Percentiles rank a stretch among this genome's conserved stretches.
phyloP scores from a whole-genome alignment of 2,888 invertebrate genomes.

The Abrostola tripartita region DNA sequence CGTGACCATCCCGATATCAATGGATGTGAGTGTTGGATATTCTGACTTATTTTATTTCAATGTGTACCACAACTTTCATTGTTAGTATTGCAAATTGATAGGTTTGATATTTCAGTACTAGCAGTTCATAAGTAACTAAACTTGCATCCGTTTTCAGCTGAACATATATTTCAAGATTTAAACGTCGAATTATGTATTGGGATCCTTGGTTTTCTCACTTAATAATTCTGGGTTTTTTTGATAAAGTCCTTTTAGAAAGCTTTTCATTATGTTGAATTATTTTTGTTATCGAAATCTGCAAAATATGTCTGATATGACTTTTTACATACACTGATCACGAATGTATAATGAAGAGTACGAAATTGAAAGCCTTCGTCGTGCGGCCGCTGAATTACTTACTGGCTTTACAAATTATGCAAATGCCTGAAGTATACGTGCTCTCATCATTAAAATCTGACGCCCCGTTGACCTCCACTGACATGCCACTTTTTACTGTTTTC shows the following conservation, averaged over 20 bases:
- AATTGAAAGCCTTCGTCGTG: conserved; percentile 30
- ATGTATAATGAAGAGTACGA: conserved; percentile 21
- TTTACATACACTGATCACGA: conserved; percentile 10
- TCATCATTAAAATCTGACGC: conserved; percentile 73
- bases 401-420: conserved; percentile 73
- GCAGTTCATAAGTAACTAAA: too few relatives aligned
- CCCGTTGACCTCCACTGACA: conserved; percentile 57
- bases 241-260: too few relatives aligned
- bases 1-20: conserved; percentile 26
- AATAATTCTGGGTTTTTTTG: too few relatives aligned
- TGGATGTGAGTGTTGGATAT: conserved; percentile 1
- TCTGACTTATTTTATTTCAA: conserved; percentile 8
- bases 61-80: neutral
- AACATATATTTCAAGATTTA: too few relatives aligned
- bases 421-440: conserved; percentile 60
- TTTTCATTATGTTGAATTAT: too few relatives aligned
- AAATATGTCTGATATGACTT: neutral
- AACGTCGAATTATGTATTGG: too few relatives aligned
- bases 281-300: neutral
- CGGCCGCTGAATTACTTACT: conserved; percentile 61
- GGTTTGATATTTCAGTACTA: too few relatives aligned
- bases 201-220: too few relatives aligned
- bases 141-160: too few relatives aligned
- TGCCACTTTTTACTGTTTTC: conserved; percentile 54
- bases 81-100: too few relatives aligned